Base-by-base conservation (phyloP, 2,888 invertebrate species). In the Ypsolopha sequella region DNA sequence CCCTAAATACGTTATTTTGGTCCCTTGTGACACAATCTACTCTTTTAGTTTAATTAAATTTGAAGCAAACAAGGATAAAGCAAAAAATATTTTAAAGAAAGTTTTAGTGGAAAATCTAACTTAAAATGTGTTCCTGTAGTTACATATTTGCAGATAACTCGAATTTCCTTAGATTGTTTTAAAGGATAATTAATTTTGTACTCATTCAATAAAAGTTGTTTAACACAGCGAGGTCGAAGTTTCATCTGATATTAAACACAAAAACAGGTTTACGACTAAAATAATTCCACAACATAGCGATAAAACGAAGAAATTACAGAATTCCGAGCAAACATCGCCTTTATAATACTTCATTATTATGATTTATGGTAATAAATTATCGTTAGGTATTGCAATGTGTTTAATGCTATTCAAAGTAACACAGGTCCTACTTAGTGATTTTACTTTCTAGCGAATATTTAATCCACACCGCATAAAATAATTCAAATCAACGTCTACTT, bases 221-320 rank as follows among this genome's bases (percentile, higher is more conserved):
- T 3, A 24, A 24, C 24, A 24, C 13, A 14, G n/a, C 41, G 36
- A 53, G 60, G 70, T 64, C 61, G 58, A 56, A 70, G 72, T 66
- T 72, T n/a, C 69, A 68, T 60, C 48, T 57, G 67, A 71, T 73
- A 54, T 68, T 61, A 60, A 60, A 65, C 62, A 63, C 60, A 62
- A 67, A 66, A 72, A 71, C 68, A 72, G 60, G 63, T 73, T 71
- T 66, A 70, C 52, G 60, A 66, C 61, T 48, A 24, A 47, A 48
- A 6, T 10, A 24, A n/a, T 24, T 39, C 33, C 39, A 36, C 39
- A 10, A 24, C 45, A 24, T 34, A 53, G 61, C 53, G 61, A 68
- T 68, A 66, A 68, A 63, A 59, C 54, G 58, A 60, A 60, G 48
- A 41, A 48, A 48, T 48, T 7, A 14, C 48, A 59, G 52, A 60